phyloP scores from a whole-genome alignment of 2,113 vertebrate species.

The Pluvianellus socialis region DNA sequence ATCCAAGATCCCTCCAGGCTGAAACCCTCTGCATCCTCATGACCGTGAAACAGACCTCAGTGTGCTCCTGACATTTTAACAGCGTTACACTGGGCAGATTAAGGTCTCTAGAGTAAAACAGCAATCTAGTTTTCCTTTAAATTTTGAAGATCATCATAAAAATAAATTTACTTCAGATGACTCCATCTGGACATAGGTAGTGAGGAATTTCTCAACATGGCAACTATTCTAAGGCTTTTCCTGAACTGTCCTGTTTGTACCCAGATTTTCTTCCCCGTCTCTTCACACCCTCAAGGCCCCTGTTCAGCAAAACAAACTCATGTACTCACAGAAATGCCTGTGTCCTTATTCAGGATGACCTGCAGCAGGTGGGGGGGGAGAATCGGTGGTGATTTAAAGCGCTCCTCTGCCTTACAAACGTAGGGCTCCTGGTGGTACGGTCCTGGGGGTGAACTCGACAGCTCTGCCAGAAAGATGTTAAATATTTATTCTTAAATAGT shows the following conservation, averaged over 20 bases:
- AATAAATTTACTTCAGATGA: background rate
- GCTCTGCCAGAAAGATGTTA: conserved; percentile 73
- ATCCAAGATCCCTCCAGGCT: background rate
- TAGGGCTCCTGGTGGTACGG: conserved; percentile 94
- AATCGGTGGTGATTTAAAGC: conserved; percentile 88
- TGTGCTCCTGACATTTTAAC: background rate
- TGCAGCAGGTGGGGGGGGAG: conserved; percentile 95
- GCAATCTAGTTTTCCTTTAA: background rate
- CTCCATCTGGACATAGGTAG: background rate
- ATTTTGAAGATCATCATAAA: background rate
- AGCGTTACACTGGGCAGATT: background rate
- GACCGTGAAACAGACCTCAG: fast-evolving
- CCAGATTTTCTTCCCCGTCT: background rate
- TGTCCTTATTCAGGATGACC: conserved; percentile 98
- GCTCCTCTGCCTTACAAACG: conserved; percentile 85
- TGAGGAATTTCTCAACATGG: background rate
- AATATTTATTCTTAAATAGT: background rate
- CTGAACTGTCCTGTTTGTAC: background rate
- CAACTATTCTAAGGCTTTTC: background rate
- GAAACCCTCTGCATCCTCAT: background rate
- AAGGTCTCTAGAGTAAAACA: background rate
- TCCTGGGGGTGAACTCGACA: conserved; percentile 95
- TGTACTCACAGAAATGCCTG: conserved; percentile 90
- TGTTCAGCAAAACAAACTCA: background rate
- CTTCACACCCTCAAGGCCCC: background rate